A percentile compares a stretch with the other conserved stretches of the same genome.
Evolutionary conservation across 1,140 invertebrate species (phyloP).

Genomic region (Formica exsecta): DNA sequence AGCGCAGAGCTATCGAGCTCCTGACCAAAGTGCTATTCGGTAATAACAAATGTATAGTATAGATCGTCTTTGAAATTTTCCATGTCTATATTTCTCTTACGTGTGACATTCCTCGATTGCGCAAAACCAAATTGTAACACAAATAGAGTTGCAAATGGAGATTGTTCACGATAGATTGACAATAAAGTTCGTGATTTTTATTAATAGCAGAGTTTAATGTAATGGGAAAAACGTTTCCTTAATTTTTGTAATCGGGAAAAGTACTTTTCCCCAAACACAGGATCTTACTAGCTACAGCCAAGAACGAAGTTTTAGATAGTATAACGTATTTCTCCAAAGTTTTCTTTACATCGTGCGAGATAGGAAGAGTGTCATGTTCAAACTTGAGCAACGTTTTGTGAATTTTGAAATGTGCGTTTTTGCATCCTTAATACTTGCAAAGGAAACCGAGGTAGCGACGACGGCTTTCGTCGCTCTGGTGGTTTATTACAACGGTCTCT

Average conservation of each 20-base stretch:
- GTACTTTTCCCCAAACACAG: neutral
- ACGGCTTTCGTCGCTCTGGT: slow-evolving; percentile 44
- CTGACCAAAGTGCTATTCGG: slow-evolving; percentile 21
- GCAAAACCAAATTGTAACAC: slow-evolving; percentile 9
- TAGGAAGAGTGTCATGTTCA: neutral
- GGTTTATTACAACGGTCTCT: slow-evolving; percentile 61
- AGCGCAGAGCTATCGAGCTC: neutral
- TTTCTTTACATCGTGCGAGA: slow-evolving; percentile 9
- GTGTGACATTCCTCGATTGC: neutral
- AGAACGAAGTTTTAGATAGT: slow-evolving; percentile 30
- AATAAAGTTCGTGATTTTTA: slow-evolving; percentile 8
- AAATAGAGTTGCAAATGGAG: neutral
- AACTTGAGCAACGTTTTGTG: slow-evolving; percentile 36
- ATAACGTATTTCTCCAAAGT: slow-evolving; percentile 51
- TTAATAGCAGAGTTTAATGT: neutral
- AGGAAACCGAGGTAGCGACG: slow-evolving; percentile 30
- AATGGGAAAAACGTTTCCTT: slow-evolving; percentile 31
- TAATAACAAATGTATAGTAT: slow-evolving; percentile 35
- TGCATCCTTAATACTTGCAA: slow-evolving; percentile 49
- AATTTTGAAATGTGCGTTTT: slow-evolving; percentile 55
- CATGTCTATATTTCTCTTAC: neutral
- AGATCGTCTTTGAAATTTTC: neutral
- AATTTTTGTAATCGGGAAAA: slow-evolving; percentile 55
- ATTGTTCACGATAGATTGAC: neutral
- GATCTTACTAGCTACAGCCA: neutral